Base-by-base conservation (phyloP, 1,140 invertebrate species). In the Bradynema listronoti region DNA sequence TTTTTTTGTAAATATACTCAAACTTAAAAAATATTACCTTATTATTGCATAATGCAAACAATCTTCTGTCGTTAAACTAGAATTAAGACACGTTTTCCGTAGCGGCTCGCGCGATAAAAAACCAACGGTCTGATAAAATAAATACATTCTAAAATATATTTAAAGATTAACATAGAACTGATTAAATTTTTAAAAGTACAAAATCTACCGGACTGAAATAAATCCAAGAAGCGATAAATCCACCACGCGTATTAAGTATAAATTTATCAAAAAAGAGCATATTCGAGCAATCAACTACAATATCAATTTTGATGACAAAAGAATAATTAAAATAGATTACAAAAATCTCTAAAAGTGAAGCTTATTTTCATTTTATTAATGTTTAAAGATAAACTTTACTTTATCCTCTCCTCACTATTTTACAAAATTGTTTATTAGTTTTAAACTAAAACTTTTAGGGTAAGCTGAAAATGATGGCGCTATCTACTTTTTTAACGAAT, bases 51-150 rank as follows among this genome's bases (percentile, higher is more conserved):
- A 69, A 9, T 56, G 49, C 1, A 43, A 14, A 22, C 54, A 46
- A 27, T 69, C 55, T 29, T 53, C 30, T 2, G 66, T n/a, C 19
- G 29, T 19, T 11, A 69, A 39, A 39, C 66, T 56, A 7, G 68
- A 43, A 36, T 41, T 60, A 19, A 69, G 58, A 42, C 67, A 69
- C 29, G 49, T 36, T 46, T 71, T 70, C 19, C 67, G 47, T 4
- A 69, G 43, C n/a, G 67, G 67, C 33, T 69, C 67, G n/a, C 55
- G 41, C 16, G 56, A 62, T 2, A 69, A 52, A 27, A 69, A 69
- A 27, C 50, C 46, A 57, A 66, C 61, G 19, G 67, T 69, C 22
- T 39, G 60, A 51, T 69, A 69, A 16, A 69, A 42, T 11, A 68
- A 39, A 34, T 22, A 65, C 55, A 68, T 46, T 27, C 66, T 66